Conservation (phyloP, 2,888 invertebrate species). For the Pammene aurita region DNA sequence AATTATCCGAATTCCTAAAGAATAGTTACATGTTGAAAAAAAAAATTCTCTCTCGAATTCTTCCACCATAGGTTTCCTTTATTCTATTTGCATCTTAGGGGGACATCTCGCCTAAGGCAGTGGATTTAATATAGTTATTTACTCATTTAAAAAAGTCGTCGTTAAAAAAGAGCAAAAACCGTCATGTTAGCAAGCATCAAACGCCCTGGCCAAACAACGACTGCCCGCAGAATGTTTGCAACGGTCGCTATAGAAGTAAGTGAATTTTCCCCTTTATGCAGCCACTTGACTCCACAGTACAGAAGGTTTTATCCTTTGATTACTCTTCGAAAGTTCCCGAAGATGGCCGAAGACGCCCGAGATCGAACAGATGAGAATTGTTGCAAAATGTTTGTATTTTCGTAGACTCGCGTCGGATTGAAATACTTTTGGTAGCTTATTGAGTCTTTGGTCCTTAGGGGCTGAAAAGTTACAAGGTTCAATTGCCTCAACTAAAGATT, state of each 20-base stretch:
- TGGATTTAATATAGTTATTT: too few species aligned
- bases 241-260: slow-evolving; percentile 42
- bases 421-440: slow-evolving; percentile 40
- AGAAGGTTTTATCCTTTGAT: slow-evolving; percentile 43
- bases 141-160: too few species aligned
- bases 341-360: slow-evolving; percentile 36
- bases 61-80: too few species aligned
- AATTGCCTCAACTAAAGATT: too few species aligned
- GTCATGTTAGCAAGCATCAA: neutral
- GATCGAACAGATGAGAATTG: slow-evolving; percentile 41
- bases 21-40: too few species aligned
- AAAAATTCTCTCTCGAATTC: too few species aligned
- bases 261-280: slow-evolving; percentile 43
- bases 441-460: slow-evolving; percentile 23
- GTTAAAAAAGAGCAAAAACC: neutral
- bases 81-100: too few species aligned
- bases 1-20: too few species aligned
- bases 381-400: slow-evolving; percentile 42
- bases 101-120: too few species aligned
- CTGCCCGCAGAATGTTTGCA: slow-evolving; percentile 35
- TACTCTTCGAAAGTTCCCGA: slow-evolving; percentile 41
- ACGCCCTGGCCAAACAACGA: slow-evolving; percentile 10
- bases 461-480: slow-evolving; percentile 12
- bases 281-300: slow-evolving; percentile 42
- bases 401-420: slow-evolving; percentile 30